Evolutionary conservation across 2,797 vertebrate species (phyloP), one percentile per base, ranked within the genome.

Genomic region (Remorina albescens): DNA sequence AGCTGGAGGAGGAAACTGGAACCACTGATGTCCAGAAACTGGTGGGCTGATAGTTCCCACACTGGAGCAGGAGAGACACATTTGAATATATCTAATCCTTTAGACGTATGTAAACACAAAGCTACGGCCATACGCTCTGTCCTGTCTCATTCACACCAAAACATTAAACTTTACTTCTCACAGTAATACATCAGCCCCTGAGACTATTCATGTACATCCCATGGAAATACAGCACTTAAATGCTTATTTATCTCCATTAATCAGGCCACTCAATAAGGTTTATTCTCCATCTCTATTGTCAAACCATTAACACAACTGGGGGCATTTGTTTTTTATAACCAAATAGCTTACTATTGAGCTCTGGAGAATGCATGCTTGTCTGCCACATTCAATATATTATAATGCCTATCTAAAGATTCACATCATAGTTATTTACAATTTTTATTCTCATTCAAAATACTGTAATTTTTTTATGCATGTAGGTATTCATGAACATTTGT

Each of bases 31-130:
- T 81, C 83, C 81, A 34, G 67, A 73, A 44, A 68, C 46, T 3
- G 59, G 55, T 37, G 30, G 46, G 18, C 37, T 28, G 42, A 66
- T 56, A 54, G 71, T 90, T 87, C 83, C 82, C 85, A 88, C 60
- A 61, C 67, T 58, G 44, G 30, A 68, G 59, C 30, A 78, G 49
- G 69, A 74, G 74, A 67, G 26, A 62, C 32, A 67, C 57, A 62
- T 81, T 51, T 77, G 53, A 81, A 84, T 66, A 60, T 64, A 23
- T 53, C 70, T 81, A 72, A 78, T 83, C 67, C 61, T 70, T 68
- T 50, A 56, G 51, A 82, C 62, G 50, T 68, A 65, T 69, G 84
- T 71, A 46, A 62, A 74, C 61, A 81, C 21, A 47, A 65, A 63
- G 21, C 19, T 7, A 72, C 23, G 13, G 12, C 15, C 9, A 63